Evolutionary conservation across 64 coral and sea anemone species (phyloP).

Genomic region (Porites australiensis): DNA sequence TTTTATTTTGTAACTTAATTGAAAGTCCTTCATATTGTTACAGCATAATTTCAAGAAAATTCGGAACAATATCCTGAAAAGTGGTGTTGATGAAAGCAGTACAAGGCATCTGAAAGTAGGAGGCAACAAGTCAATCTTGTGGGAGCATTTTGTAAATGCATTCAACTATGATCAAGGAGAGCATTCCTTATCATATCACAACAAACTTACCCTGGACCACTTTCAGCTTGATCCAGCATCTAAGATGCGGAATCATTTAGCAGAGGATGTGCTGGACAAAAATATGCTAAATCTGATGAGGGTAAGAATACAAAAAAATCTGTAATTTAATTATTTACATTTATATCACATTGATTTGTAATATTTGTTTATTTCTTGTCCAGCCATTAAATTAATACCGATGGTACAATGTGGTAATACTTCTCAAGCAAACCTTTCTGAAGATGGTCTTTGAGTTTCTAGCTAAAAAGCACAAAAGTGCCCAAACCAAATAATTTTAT

Average conservation of each 20-base stretch:
- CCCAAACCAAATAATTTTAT: no score
- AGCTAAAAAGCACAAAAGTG: no score
- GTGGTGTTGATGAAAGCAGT: neutral
- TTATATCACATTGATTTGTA: no score
- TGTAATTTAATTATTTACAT: neutral
- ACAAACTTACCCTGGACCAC: slow-evolving; percentile 1
- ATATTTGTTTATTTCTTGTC: no score
- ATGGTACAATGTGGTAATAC: no score
- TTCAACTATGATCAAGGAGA: slow-evolving; percentile 1
- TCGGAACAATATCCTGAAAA: slow-evolving; percentile 10
- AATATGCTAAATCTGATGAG: neutral
- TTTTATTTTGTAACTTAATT: neutral
- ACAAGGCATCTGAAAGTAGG: neutral
- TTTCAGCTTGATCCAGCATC: neutral
- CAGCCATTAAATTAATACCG: no score
- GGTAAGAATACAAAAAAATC: neutral
- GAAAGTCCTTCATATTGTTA: neutral
- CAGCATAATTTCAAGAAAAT: slow-evolving; percentile 35
- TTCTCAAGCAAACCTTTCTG: no score
- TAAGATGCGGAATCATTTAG: neutral
- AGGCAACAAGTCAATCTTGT: neutral
- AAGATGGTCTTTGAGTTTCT: no score
- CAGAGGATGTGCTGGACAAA: neutral
- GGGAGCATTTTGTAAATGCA: neutral
- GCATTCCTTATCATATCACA: neutral